phyloP scores from a whole-genome alignment of 2,113 vertebrate species.

The Melanerpes aurifrons region DNA sequence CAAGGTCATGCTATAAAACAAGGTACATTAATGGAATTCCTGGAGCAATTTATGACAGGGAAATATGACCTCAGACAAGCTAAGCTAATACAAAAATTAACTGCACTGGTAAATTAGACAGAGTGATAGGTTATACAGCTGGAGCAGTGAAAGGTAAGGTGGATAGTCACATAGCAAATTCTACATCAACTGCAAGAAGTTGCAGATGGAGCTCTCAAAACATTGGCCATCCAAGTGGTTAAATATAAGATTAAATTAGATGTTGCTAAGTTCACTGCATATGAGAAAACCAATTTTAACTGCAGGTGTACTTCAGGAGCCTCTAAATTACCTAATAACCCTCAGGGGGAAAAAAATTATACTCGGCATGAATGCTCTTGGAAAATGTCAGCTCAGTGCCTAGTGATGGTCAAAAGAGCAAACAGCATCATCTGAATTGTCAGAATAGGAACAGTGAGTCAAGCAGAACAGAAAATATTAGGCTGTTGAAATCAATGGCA shows the following conservation, averaged over 20 bases:
- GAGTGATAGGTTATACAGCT: background rate
- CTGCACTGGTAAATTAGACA: conserved; percentile 21
- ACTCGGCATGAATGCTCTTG: background rate
- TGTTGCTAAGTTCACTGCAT: background rate
- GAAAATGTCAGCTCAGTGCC: conserved; percentile 40
- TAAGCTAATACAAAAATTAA: background rate
- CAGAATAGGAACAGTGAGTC: background rate
- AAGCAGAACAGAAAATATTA: conserved; percentile 38
- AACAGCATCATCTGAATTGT: conserved; percentile 26
- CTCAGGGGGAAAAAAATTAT: conserved; percentile 32
- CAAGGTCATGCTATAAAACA: background rate
- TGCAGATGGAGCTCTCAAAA: background rate
- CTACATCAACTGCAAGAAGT: background rate
- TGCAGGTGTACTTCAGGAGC: background rate
- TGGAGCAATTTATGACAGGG: background rate
- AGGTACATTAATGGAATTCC: background rate
- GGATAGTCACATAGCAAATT: background rate
- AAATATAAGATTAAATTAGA: conserved; percentile 16
- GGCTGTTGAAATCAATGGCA: background rate
- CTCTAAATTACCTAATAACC: conserved; percentile 56
- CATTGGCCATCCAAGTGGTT: background rate
- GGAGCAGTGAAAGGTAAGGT: background rate
- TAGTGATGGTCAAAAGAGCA: conserved; percentile 31
- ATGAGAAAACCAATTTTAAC: conserved; percentile 41
- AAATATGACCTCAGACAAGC: background rate